Base-by-base conservation (phyloP, 2,888 invertebrate species). In the Leptopilina drosophilae region DNA sequence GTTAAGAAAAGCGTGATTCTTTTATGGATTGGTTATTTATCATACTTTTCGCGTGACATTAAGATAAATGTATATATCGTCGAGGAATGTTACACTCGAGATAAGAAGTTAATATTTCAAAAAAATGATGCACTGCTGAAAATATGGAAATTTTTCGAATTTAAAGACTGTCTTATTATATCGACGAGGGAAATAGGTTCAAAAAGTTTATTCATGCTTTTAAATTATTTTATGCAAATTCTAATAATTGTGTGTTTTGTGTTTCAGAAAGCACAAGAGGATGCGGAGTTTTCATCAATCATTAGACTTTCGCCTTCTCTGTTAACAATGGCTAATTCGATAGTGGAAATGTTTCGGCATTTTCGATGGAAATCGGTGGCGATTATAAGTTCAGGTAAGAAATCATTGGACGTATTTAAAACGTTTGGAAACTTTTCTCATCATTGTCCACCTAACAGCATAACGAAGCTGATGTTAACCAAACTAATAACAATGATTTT, bases 311-410 rank as follows among this genome's bases (percentile, higher is more conserved):
- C 92, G 33, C 93, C 94, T 11, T 92, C 93, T 56, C 89, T 93
- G 76, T 89, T 92, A 64, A 91, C 92, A 77, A 91, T 93, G 83
- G 93, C 93, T 12, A 90, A 90, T 73, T 93, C 93, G 42, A 91
- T 93, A 79, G 90, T 92, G 9, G 91, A 92, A 85, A 91, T 93
- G 80, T 92, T 93, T 82, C 88, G 90, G 81, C 92, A 92, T 81
- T 93, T 94, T 89, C 92, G 92, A 83, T 94, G 94, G 94, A 93
- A 92, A 89, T 93, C 93, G 26, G 92, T 93, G 64, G 93, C 93
- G 64, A 91, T 94, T 80, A 91, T 94, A 82, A 92, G 93, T 65
- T 92, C 92, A 85, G 93, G 94, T 94, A 89, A 92, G 92, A 69
- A 64, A n/a, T 53, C 42, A 69, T n/a, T 2, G n/a, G n/a, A n/a